Percentiles rank a stretch among this genome's conserved stretches.
Conservation (phyloP, 2,113 vertebrate species). For the Bothrops jararaca region DNA sequence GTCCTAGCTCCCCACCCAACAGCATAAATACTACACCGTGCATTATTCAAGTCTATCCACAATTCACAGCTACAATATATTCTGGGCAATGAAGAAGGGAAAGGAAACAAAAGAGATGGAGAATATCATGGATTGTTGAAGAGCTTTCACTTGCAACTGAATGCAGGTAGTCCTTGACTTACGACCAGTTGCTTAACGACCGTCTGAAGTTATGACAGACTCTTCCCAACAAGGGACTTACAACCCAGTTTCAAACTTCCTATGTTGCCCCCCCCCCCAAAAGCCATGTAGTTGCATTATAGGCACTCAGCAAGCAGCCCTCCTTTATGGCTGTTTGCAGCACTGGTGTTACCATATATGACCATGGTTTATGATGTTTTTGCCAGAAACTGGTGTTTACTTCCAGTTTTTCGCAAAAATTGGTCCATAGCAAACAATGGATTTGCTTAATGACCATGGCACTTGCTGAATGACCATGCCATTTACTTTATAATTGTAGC, state of each 20-base stretch:
- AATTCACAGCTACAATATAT: not conserved
- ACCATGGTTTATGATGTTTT: not conserved
- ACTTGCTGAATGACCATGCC: not conserved
- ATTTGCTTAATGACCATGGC: not conserved
- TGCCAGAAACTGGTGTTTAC: not conserved
- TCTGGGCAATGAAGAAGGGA: not conserved
- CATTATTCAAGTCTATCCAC: not conserved
- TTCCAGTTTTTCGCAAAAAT: not conserved
- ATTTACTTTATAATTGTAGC: not conserved
- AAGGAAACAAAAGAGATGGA: not conserved
- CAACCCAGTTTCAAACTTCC: not conserved
- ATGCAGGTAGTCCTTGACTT: not conserved
- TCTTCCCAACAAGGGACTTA: not conserved
- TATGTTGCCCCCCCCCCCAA: fast-evolving
- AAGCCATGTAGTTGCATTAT: not conserved
- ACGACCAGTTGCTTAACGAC: not conserved
- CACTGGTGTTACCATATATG: not conserved
- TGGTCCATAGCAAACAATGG: not conserved
- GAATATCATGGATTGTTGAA: not conserved
- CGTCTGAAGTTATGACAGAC: not conserved
- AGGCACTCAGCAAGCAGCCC: not conserved
- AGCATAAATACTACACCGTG: not conserved
- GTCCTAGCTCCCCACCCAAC: not conserved
- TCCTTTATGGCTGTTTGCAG: not conserved
- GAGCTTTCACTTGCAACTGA: not conserved